phyloP scores from a whole-genome alignment of 2,888 invertebrate species.

The Bellardia pandia region DNA sequence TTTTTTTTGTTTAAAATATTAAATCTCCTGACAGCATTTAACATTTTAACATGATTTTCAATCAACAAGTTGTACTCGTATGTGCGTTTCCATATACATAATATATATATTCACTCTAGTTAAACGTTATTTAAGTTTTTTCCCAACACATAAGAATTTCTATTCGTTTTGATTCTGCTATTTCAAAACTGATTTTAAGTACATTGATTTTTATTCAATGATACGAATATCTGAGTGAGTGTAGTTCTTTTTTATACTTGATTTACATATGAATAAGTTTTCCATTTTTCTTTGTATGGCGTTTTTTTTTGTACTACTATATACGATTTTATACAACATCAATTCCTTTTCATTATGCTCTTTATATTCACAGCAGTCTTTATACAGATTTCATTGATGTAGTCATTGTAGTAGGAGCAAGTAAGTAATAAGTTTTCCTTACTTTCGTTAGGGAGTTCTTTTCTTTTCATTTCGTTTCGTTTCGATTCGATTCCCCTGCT shows the following conservation, averaged over 20 bases:
- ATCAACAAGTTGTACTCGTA: slow-evolving; percentile 58
- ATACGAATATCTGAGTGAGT: slow-evolving; percentile 32
- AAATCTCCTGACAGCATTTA: slow-evolving; percentile 50
- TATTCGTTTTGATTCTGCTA: not conserved
- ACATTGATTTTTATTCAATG: slow-evolving; percentile 59
- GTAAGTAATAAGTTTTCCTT: slow-evolving; percentile 31
- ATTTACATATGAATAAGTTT: slow-evolving; percentile 64
- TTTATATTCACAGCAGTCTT: slow-evolving; percentile 36
- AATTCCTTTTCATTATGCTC: slow-evolving; percentile 61
- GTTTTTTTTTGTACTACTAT: slow-evolving; percentile 18
- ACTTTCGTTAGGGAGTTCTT: not conserved
- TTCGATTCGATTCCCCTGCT: not conserved
- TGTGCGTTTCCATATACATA: slow-evolving; percentile 5
- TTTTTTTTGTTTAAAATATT: slow-evolving; percentile 8
- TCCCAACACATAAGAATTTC: slow-evolving; percentile 7
- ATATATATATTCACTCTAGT: slow-evolving; percentile 18
- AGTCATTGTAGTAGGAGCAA: slow-evolving; percentile 40
- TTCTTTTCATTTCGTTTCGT: not conserved
- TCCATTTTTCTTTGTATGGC: slow-evolving; percentile 20
- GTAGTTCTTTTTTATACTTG: slow-evolving; percentile 32
- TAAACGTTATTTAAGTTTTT: slow-evolving; percentile 30
- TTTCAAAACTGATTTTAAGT: slow-evolving; percentile 55
- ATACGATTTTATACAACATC: slow-evolving; percentile 61
- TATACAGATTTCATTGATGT: slow-evolving; percentile 47
- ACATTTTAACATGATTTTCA: slow-evolving; percentile 46